phyloP scores from a whole-genome alignment of 2,113 vertebrate species.

The Malurus elegans region DNA sequence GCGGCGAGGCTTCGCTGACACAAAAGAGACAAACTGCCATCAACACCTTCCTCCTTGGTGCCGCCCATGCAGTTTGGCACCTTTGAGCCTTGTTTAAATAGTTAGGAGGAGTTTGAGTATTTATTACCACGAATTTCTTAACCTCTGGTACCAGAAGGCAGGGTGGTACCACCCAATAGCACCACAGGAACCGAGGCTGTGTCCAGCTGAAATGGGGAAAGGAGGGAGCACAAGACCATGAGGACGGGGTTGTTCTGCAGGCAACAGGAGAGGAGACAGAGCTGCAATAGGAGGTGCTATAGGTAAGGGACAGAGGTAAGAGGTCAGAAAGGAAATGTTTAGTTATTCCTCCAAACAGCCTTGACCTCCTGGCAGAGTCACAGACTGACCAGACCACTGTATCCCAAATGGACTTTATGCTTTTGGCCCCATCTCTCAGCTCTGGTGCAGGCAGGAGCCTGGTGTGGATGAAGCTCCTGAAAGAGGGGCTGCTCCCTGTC shows the following conservation, averaged over 20 bases:
- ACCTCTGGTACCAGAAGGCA: background rate
- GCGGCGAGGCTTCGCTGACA: slow-evolving; percentile 16
- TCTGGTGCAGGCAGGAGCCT: background rate
- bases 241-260: background rate
- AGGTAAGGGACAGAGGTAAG: background rate
- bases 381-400: background rate
- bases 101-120: background rate
- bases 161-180: background rate
- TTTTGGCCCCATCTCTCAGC: background rate
- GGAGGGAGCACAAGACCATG: background rate
- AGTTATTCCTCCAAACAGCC: background rate
- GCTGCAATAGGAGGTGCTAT: background rate
- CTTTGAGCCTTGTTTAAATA: slow-evolving; percentile 30
- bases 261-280: background rate
- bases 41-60: slow-evolving; percentile 44
- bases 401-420: background rate
- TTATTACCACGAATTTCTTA: slow-evolving; percentile 17
- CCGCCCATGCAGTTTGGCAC: slow-evolving; percentile 56
- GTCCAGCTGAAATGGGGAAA: background rate
- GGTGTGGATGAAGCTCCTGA: background rate
- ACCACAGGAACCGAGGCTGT: background rate
- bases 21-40: slow-evolving; percentile 55
- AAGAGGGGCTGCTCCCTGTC: background rate
- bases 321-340: background rate
- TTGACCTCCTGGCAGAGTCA: background rate